These are phyloP conservation scores for Pectinophora gossypiella DNA, from an alignment of 1,140 invertebrate species.

Conservation along the genomic window DNA sequence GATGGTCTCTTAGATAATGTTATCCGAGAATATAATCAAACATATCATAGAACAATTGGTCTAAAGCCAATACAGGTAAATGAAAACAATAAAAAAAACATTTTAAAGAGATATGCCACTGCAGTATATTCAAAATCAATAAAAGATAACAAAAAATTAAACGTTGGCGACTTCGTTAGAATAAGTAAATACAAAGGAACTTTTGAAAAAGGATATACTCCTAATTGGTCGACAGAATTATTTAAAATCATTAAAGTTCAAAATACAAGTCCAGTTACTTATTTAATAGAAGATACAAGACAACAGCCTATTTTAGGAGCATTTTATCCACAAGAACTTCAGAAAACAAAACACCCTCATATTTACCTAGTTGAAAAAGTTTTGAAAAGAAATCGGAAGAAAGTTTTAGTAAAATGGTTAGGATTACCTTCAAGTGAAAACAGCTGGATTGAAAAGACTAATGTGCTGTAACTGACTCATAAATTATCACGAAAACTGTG, in stretches of 20 bases:
- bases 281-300: conserved; percentile 37
- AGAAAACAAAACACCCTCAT: conserved; percentile 33
- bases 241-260: conserved; percentile 42
- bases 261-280: conserved; percentile 40
- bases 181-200: conserved; percentile 48
- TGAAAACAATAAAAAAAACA: conserved; percentile 20
- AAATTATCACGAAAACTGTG: not conserved
- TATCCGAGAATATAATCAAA: conserved; percentile 59
- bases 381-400: conserved; percentile 26
- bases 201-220: conserved; percentile 54
- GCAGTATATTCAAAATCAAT: conserved; percentile 10
- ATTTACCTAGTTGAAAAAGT: conserved; percentile 49
- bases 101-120: no score
- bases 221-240: conserved; percentile 55
- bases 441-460: conserved; percentile 26
- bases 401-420: conserved; percentile 50
- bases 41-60: conserved; percentile 55
- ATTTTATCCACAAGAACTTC: conserved; percentile 48
- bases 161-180: conserved; percentile 43
- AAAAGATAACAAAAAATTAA: conserved; percentile 21
- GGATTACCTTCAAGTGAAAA: conserved; percentile 36
- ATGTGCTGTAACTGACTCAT: not conserved
- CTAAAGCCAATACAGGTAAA: conserved; percentile 48
- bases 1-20: conserved; percentile 41
- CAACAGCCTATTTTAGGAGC: conserved; percentile 34